Base-by-base conservation (phyloP, 2,888 invertebrate species). In the Falcaria lacertinaria region DNA sequence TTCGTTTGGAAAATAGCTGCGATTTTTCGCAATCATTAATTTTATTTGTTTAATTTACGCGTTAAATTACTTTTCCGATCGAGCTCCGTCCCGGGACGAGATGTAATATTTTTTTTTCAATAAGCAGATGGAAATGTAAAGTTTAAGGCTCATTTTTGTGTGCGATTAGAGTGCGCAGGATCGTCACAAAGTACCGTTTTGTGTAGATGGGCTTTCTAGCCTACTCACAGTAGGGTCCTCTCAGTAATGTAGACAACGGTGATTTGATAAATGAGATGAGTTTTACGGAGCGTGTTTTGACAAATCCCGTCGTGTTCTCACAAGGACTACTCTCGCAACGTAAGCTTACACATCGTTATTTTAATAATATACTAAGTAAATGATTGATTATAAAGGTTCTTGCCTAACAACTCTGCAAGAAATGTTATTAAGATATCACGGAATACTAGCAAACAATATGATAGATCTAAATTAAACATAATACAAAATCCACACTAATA, bases 221-320 rank as follows among this genome's bases (percentile, higher is more conserved):
- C 73, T 70, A 63, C 66, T 80, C 74, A 80, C 78, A 80, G 79
- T 78, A 78, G 73, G 72, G 64, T 69, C 67, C 64, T 70, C 64
- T 62, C 72, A 65, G 74, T 80, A 77, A 80, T 79, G 80, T 79
- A 81, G 80, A 80, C 80, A 80, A 76, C 79, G 73, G 77, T 79
- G 78, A 81, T 81, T 82, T 83, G 80, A 81, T 83, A 81, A 83
- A 82, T 81, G 80, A 81, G 72, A 67, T 56, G 74, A 77, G 77
- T 78, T 78, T 80, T 76, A 70, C 55, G 67, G 64, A 60, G 66
- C 60, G 56, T 73, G 69, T 72, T 74, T 75, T 74, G 72, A 68
- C 71, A 64, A 69, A 75, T 75, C 68, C 69, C 69, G 68, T 59
- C 55, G 52, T 57, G 60, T 64, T 62, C 59, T 51, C 64, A 73